Conservation (phyloP, 2,888 invertebrate species). For the Anagyrus pseudococci region DNA sequence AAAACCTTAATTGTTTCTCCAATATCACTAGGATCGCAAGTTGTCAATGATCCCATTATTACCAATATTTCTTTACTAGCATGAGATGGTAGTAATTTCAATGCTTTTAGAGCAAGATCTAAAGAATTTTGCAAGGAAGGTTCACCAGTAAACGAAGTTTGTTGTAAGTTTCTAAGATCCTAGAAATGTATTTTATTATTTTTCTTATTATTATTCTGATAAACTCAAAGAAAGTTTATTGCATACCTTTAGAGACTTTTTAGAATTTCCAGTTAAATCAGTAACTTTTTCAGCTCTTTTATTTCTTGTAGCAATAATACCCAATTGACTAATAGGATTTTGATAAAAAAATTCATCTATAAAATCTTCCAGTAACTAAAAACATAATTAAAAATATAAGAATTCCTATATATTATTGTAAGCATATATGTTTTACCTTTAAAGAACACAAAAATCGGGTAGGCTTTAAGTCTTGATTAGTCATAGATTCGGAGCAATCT, state of each 20-base stretch:
- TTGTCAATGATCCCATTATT: slow-evolving; percentile 91
- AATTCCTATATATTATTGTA: neutral
- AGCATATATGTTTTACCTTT: slow-evolving; percentile 63
- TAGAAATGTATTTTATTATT: slow-evolving; percentile 37
- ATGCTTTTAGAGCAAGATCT: slow-evolving; percentile 83
- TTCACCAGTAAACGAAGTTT: slow-evolving; percentile 82
- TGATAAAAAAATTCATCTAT: slow-evolving; percentile 98
- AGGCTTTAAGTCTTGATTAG: slow-evolving; percentile 93
- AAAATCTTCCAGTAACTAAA: slow-evolving; percentile 88
- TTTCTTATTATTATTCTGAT: slow-evolving; percentile 2
- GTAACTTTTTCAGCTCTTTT: slow-evolving; percentile 93
- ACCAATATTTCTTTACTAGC: slow-evolving; percentile 93
- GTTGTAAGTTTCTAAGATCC: slow-evolving; percentile 65
- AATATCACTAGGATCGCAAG: slow-evolving; percentile 96
- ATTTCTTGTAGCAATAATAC: slow-evolving; percentile 88
- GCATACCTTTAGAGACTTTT: slow-evolving; percentile 76
- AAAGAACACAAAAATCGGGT: slow-evolving; percentile 85
- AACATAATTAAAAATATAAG: slow-evolving; percentile 42
- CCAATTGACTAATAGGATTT: slow-evolving; percentile 97
- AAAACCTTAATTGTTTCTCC: slow-evolving; percentile 77
- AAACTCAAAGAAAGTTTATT: neutral
- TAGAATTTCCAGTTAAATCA: slow-evolving; percentile 86
- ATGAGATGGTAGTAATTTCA: slow-evolving; percentile 90
- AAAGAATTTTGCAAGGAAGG: slow-evolving; percentile 96
- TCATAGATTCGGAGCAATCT: slow-evolving; percentile 95